A percentile compares a stretch with the other conserved stretches of the same genome.
Evolutionary conservation across 2,888 invertebrate species (phyloP).

Genomic region (Epiperipatus broadwayi): DNA sequence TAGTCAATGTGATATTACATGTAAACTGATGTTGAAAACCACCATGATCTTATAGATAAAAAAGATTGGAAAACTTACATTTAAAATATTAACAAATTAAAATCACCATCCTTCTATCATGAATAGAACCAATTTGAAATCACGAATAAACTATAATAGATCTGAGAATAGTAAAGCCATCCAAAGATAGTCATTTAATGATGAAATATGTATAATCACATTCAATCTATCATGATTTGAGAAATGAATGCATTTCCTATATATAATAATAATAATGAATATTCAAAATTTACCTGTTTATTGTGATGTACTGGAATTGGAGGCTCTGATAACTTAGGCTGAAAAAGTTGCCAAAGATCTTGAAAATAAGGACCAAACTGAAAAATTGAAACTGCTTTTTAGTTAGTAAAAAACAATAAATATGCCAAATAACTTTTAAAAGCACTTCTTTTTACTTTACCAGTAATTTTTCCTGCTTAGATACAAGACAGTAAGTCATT

Average conservation of each 20-base stretch:
- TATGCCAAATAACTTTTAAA: constrained; percentile 13
- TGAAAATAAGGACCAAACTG: constrained; percentile 80
- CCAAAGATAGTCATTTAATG: too few species aligned
- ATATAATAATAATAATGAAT: constrained; percentile 13
- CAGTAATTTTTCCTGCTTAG: constrained; percentile 76
- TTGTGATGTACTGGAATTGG: constrained; percentile 86
- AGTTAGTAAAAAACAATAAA: constrained; percentile 6
- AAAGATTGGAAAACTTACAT: too few species aligned
- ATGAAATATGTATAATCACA: too few species aligned
- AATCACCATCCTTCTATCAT: too few species aligned
- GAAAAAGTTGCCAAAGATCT: constrained; percentile 81
- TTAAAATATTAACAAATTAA: too few species aligned
- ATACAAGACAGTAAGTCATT: constrained; percentile 72
- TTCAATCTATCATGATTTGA: not conserved
- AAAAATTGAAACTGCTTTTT: too few species aligned
- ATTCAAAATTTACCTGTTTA: constrained; percentile 41
- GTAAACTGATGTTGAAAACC: too few species aligned
- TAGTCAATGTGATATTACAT: too few species aligned
- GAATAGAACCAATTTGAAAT: too few species aligned
- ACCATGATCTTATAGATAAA: too few species aligned
- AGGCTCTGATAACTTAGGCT: constrained; percentile 80
- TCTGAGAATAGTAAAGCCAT: too few species aligned
- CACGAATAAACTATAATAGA: too few species aligned
- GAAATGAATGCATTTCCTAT: constrained; percentile 16
- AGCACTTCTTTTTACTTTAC: constrained; percentile 39